phyloP scores from a whole-genome alignment of 2,888 invertebrate genomes.

The Micoletzkya japonica region DNA sequence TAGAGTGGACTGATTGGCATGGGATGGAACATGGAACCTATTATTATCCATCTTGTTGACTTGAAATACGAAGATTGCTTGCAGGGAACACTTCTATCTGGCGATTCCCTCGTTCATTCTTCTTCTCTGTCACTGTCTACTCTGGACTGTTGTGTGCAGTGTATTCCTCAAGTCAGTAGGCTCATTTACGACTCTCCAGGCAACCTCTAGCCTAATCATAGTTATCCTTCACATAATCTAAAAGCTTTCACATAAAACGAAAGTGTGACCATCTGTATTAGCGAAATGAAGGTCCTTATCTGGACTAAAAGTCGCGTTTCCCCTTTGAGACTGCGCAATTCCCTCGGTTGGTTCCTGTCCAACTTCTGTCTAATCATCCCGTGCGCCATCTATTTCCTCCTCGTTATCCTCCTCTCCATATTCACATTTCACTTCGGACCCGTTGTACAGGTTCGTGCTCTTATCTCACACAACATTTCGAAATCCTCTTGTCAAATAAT shows the following conservation, averaged over 20 bases:
- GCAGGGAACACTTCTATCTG: constrained; percentile 34
- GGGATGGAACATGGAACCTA: too few species aligned
- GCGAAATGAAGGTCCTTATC: neutral
- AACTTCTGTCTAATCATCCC: constrained; percentile 39
- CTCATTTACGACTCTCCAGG: too few species aligned
- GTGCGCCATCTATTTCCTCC: constrained; percentile 32
- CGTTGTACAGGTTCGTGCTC: constrained; percentile 1
- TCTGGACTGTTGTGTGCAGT: constrained; percentile 35
- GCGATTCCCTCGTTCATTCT: constrained; percentile 37
- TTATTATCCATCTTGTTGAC: neutral
- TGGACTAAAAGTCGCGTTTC: neutral
- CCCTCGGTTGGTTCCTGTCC: constrained; percentile 32
- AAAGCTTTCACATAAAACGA: too few species aligned
- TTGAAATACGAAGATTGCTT: neutral
- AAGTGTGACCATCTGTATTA: too few species aligned
- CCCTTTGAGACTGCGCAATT: constrained; percentile 31
- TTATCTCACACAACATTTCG: too few species aligned
- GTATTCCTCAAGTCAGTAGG: too few species aligned
- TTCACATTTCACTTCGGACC: constrained; percentile 34
- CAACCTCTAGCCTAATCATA: too few species aligned
- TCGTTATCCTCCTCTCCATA: constrained; percentile 38
- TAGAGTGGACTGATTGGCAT: too few species aligned
- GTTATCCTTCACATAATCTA: too few species aligned
- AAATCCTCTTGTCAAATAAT: too few species aligned
- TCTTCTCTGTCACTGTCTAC: constrained; percentile 31